These are phyloP conservation scores for Tethya wilhelma DNA, from an alignment of 37 sponge, comb jelly and placozoan genomes.

Conservation along the genomic window DNA sequence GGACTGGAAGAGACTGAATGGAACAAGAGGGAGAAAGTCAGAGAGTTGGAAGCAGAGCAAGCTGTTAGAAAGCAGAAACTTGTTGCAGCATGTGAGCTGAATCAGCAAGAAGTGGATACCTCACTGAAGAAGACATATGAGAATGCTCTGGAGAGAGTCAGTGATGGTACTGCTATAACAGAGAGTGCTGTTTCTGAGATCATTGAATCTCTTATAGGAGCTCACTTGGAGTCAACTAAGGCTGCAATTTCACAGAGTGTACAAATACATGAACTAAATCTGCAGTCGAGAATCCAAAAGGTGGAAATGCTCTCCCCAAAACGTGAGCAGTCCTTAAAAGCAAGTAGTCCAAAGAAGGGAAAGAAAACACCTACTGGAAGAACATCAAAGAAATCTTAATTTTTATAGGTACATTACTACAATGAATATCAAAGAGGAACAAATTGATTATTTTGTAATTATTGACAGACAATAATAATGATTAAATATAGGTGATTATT, in stretches of 20 bases:
- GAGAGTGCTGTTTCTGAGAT: not conserved
- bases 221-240: not conserved
- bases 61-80: not conserved
- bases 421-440: no score
- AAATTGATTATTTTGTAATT: no score
- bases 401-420: not conserved
- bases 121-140: not conserved
- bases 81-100: not conserved
- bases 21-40: not conserved
- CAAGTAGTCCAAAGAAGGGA: not conserved
- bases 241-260: not conserved
- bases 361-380: not conserved
- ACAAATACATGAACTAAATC: not conserved
- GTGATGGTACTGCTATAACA: not conserved
- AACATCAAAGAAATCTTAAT: not conserved
- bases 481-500: no score
- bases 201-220: not conserved
- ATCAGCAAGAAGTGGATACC: not conserved
- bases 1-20: not conserved
- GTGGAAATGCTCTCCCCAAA: not conserved
- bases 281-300: not conserved
- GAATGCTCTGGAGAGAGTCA: not conserved
- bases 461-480: no score
- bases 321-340: not conserved
- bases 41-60: slow-evolving; percentile 1